Conservation (phyloP, 2,888 invertebrate species). For the Thera britannica region DNA sequence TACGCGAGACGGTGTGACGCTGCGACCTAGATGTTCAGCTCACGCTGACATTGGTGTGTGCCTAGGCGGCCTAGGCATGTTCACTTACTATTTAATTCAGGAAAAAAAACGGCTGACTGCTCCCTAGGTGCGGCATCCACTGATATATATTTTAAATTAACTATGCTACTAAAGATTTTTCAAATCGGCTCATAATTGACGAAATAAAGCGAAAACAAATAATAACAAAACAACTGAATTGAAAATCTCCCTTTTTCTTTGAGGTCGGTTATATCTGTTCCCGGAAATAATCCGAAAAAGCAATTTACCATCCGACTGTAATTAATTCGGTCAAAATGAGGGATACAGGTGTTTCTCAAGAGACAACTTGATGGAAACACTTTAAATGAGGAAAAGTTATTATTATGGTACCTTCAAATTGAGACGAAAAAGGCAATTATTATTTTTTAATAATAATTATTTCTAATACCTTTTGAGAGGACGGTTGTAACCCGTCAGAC, state of each 20-base stretch:
- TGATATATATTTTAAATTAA: too few species aligned
- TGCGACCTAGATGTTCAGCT: constrained; percentile 23
- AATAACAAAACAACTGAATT: too few species aligned
- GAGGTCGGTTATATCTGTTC: too few species aligned
- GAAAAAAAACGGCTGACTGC: too few species aligned
- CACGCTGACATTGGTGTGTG: constrained; percentile 7
- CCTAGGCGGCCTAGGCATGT: background rate
- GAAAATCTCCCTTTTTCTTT: too few species aligned
- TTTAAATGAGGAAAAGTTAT: constrained; percentile 43
- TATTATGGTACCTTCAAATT: constrained; percentile 37
- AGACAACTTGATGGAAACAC: constrained; percentile 42
- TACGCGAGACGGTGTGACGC: constrained; percentile 10
- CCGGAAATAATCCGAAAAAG: background rate
- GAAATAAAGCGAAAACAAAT: too few species aligned
- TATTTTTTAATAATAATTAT: too few species aligned
- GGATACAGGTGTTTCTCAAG: constrained; percentile 40
- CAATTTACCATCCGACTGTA: background rate
- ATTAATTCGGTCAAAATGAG: constrained; percentile 32
- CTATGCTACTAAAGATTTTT: too few species aligned
- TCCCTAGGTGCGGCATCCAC: too few species aligned
- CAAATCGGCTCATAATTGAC: too few species aligned
- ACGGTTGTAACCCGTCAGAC: constrained; percentile 30
- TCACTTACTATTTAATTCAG: too few species aligned
- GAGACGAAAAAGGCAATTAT: constrained; percentile 38
- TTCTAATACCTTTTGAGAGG: constrained; percentile 35